A percentile compares a stretch with the other conserved stretches of the same genome.
These are phyloP conservation scores for Streblospio benedicti DNA, from an alignment of 1,140 invertebrate genomes.

Conservation along the genomic window DNA sequence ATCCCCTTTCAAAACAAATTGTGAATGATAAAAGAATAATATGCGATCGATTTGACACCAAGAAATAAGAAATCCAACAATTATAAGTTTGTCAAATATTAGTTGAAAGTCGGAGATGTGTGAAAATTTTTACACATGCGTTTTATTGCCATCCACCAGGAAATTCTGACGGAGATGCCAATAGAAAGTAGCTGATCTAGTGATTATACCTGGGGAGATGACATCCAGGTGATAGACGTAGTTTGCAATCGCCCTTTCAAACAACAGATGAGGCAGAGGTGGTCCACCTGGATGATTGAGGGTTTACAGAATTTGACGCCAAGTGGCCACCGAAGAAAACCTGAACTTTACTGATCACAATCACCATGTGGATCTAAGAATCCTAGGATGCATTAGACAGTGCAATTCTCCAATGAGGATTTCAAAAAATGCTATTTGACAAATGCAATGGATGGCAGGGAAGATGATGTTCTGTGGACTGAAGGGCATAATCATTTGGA, in stretches of 20 bases:
- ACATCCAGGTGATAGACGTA: background rate
- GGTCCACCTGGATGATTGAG: background rate
- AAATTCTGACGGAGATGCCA: background rate
- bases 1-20: too few species aligned
- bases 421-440: background rate
- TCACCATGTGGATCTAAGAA: background rate
- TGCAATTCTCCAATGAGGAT: background rate
- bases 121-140: too few species aligned
- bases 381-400: background rate
- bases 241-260: background rate
- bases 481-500: background rate
- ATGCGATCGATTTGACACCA: too few species aligned
- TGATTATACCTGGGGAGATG: background rate
- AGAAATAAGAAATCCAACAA: too few species aligned
- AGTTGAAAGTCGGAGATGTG: too few species aligned
- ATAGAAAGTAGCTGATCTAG: background rate
- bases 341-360: background rate
- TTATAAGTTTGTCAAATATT: too few species aligned
- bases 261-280: background rate
- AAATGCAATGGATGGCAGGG: conserved; percentile 9
- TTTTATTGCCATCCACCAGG: too few species aligned
- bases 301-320: background rate
- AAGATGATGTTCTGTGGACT: background rate
- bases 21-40: too few species aligned
- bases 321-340: background rate